Conservation (phyloP, 2,113 vertebrate species). For the Tapirus terrestris region DNA sequence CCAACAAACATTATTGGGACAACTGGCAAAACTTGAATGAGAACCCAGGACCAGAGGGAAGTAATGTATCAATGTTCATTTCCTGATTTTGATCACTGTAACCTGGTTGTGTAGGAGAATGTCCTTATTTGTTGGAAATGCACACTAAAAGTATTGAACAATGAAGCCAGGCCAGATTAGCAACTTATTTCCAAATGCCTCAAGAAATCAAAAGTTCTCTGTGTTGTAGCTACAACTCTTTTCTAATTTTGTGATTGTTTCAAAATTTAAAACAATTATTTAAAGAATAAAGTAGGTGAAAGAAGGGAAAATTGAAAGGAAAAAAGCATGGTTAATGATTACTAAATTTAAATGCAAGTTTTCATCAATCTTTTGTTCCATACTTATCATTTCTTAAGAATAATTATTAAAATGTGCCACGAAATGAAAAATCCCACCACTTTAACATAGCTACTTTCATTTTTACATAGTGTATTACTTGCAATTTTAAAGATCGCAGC, state of each 20-base stretch:
- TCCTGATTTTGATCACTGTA: not conserved
- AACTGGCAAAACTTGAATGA: not conserved
- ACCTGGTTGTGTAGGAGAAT: not conserved
- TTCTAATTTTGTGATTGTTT: not conserved
- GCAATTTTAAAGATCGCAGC: not conserved
- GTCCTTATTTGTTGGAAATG: not conserved
- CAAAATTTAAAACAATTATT: slow-evolving; percentile 33
- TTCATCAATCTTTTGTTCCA: not conserved
- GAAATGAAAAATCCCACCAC: not conserved
- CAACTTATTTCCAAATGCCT: not conserved
- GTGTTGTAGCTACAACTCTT: not conserved
- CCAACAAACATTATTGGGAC: not conserved
- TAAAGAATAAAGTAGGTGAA: not conserved
- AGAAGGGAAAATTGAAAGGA: not conserved
- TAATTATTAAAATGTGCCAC: not conserved
- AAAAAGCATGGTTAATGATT: not conserved
- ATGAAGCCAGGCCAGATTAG: not conserved
- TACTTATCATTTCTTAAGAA: slow-evolving; percentile 21
- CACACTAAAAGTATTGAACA: not conserved
- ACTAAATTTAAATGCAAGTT: slow-evolving; percentile 10
- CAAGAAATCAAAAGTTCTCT: not conserved
- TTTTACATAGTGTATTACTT: slow-evolving; percentile 26
- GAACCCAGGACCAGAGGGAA: not conserved
- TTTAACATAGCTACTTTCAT: not conserved
- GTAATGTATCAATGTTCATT: not conserved